phyloP scores from a whole-genome alignment of 37 sponge, comb jelly and placozoan species.

The Amphimedon queenslandica region DNA sequence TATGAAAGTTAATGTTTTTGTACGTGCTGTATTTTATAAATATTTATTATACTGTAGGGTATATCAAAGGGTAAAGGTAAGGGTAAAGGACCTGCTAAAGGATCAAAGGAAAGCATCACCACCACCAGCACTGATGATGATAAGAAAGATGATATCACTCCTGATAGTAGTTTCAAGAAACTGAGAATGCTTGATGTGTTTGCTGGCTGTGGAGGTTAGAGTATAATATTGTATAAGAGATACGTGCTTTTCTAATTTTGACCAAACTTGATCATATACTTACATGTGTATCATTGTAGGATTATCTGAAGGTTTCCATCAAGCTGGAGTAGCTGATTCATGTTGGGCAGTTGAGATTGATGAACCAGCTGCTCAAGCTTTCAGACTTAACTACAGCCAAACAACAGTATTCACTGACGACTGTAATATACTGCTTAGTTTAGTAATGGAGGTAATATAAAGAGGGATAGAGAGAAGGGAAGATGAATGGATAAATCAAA shows the following conservation, averaged over 20 bases:
- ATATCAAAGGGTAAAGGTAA: constrained; percentile 46
- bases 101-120: no score
- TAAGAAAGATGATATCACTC: no score
- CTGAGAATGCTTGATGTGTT: constrained; percentile 84
- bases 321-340: constrained; percentile 70
- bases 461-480: neutral
- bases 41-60: no score
- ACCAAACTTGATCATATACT: neutral
- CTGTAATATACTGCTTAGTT: constrained; percentile 73
- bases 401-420: constrained; percentile 90
- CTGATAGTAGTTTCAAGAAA: neutral
- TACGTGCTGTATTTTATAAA: no score
- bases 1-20: no score
- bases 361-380: constrained; percentile 82
- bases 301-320: constrained; percentile 81
- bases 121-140: no score
- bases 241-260: no score
- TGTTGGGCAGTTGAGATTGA: constrained; percentile 88
- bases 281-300: constrained; percentile 39
- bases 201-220: constrained; percentile 90
- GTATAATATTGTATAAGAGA: neutral
- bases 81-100: constrained; percentile 60
- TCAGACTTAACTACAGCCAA: constrained; percentile 67
- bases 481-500: neutral
- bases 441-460: constrained; percentile 86